Evolutionary conservation across 2,888 invertebrate species (phyloP).

Genomic region (Subacronicta megacephala): DNA sequence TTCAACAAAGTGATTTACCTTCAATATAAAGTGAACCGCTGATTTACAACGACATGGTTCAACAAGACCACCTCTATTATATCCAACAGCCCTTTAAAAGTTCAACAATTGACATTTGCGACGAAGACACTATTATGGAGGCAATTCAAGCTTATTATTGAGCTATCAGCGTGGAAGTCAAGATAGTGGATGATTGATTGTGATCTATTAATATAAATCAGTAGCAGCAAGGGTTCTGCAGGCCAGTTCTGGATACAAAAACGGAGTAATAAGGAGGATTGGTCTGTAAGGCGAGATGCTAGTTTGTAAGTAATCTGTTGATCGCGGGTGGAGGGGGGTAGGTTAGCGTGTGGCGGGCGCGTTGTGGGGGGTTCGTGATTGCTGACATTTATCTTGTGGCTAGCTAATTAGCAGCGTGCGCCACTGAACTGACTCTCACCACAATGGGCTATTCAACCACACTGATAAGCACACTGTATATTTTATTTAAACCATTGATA

Average conservation of each 20-base stretch:
- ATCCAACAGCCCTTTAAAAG: conserved; percentile 77
- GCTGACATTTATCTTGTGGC: conserved; percentile 84
- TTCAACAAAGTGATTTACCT: conserved; percentile 75
- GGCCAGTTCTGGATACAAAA: conserved; percentile 51
- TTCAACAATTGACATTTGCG: conserved; percentile 85
- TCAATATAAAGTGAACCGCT: conserved; percentile 73
- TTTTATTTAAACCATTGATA: conserved; percentile 11
- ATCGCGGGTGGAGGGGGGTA: conserved; percentile 43
- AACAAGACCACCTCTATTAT: conserved; percentile 74
- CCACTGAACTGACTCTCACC: conserved; percentile 65
- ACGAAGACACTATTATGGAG: conserved; percentile 74
- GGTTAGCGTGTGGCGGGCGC: conserved; percentile 62
- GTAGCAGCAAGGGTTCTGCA: conserved; percentile 42
- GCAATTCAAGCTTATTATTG: conserved; percentile 72
- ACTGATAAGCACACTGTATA: conserved; percentile 40
- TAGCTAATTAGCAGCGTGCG: conserved; percentile 76
- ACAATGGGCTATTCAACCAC: conserved; percentile 58
- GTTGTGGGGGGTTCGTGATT: conserved; percentile 77
- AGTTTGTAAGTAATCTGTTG: conserved; percentile 68
- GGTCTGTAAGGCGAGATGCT: conserved; percentile 58
- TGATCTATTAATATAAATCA: conserved; percentile 59
- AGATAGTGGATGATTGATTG: conserved; percentile 62
- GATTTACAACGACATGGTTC: conserved; percentile 82
- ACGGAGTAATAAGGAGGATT: conserved; percentile 48
- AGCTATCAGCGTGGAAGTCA: conserved; percentile 59